Evolutionary conservation across 2,888 invertebrate genomes (phyloP), one percentile per base, ranked within the genome.

Genomic region (Tetragonula carbonaria): DNA sequence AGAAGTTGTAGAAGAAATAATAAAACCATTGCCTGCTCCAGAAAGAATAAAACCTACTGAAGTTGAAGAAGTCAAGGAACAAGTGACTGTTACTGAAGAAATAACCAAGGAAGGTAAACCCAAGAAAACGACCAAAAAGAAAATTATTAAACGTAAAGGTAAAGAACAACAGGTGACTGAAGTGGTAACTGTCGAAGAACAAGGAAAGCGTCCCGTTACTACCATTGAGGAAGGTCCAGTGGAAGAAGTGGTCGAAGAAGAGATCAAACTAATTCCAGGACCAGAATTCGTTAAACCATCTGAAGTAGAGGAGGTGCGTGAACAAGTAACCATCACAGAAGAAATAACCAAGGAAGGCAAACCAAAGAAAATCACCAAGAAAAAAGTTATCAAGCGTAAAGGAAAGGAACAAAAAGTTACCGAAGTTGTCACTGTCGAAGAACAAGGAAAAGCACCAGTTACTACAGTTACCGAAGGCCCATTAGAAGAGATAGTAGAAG

Each of bases 351-450:
- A 94, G 87, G 95, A 95, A 78, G 95, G 94, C 4, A 92, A 94
- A 73, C 84, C 74, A 89, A 93, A 79, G 88, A 91, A 92, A 67
- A 93, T 78, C 75, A 94, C 91, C 45, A 95, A 94, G 23, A 94
- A 94, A 86, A 93, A 91, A 16, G 92, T 94, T 11, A 95, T 93
- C 72, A 95, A 94, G 83, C 94, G 90, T 21, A 91, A 94, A 76
- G 94, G 94, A n/a, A 92, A 92, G 13, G 93, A 93, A 73, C 94
- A 95, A 50, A 94, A 95, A 90, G 93, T 95, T 0, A 95, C 94
- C 0, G 95, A 80, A n/a, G 45, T 21, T 1, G 45, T 77, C 0
- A 80, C 77, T 0, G 66, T 80, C 4, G 80, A 80, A 21, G 77
- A 77, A 86, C 72, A 88, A 92, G 92, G 84, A 75, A 94, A 91